phyloP scores from a whole-genome alignment of 2,888 invertebrate species.

The Coenonympha glycerion region DNA sequence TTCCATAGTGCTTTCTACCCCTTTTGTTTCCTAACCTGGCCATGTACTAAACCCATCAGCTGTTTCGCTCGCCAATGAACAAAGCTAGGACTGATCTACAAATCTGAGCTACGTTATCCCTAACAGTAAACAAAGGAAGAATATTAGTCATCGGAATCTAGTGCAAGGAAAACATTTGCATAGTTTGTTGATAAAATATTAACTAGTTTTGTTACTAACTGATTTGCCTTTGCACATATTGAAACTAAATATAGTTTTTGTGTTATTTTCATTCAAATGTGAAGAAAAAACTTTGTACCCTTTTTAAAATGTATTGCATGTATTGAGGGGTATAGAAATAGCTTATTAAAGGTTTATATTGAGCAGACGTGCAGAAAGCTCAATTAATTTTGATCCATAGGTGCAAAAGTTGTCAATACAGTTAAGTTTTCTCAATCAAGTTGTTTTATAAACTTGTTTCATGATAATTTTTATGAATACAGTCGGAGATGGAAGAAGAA shows the following conservation, averaged over 20 bases:
- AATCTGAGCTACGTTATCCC: constrained; percentile 22
- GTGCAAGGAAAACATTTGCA: constrained; percentile 29
- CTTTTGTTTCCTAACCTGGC: constrained; percentile 34
- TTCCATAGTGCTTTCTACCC: constrained; percentile 37
- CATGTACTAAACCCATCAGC: constrained; percentile 11
- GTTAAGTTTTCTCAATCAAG: too few species aligned
- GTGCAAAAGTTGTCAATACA: too few species aligned
- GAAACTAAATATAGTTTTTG: background rate
- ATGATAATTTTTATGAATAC: constrained; percentile 16
- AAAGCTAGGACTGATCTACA: constrained; percentile 30
- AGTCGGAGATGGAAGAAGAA: constrained; percentile 75
- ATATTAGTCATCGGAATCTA: constrained; percentile 26
- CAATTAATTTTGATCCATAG: too few species aligned
- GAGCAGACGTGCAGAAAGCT: too few species aligned
- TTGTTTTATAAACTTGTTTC: background rate
- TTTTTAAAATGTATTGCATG: too few species aligned
- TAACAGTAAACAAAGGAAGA: constrained; percentile 30
- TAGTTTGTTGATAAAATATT: constrained; percentile 27
- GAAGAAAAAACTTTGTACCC: too few species aligned
- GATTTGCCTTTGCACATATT: background rate
- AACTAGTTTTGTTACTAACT: constrained; percentile 21
- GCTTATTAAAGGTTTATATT: too few species aligned
- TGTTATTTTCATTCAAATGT: too few species aligned
- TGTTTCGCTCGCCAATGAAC: constrained; percentile 4
- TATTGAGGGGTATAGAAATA: too few species aligned